Evolutionary conservation across 2,888 invertebrate genomes (phyloP).

Genomic region (Bedellia somnulentella): DNA sequence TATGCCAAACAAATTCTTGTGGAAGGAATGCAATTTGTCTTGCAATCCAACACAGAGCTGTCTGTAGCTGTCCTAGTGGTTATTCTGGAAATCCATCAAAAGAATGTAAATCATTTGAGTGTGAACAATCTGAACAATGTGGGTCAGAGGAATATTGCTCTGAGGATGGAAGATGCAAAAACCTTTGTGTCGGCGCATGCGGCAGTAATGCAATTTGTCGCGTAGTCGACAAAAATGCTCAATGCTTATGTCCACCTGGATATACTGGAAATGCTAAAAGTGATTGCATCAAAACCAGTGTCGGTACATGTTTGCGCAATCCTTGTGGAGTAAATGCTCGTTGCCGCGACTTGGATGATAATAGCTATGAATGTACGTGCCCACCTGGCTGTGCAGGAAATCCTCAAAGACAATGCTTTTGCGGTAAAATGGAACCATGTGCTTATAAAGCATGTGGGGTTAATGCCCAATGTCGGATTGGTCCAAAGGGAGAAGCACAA

Average conservation of each 20-base stretch:
- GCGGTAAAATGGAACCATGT: slow-evolving; percentile 77
- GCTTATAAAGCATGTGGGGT: slow-evolving; percentile 77
- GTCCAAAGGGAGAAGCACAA: slow-evolving; percentile 69
- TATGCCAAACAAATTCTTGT: slow-evolving; percentile 72
- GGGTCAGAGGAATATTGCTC: slow-evolving; percentile 76
- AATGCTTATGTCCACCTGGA: slow-evolving; percentile 81
- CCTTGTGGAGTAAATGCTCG: slow-evolving; percentile 84
- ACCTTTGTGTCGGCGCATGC: slow-evolving; percentile 80
- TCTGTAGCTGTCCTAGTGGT: slow-evolving; percentile 87
- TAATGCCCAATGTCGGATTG: slow-evolving; percentile 78
- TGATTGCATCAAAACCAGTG: slow-evolving; percentile 71
- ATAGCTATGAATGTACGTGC: slow-evolving; percentile 82
- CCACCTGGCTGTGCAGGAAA: slow-evolving; percentile 80
- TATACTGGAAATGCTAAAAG: slow-evolving; percentile 80
- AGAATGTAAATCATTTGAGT: slow-evolving; percentile 77
- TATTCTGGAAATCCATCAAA: slow-evolving; percentile 79
- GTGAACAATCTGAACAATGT: slow-evolving; percentile 75
- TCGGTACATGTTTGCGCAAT: slow-evolving; percentile 75
- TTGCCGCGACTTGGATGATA: slow-evolving; percentile 73
- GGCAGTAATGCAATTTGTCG: slow-evolving; percentile 85
- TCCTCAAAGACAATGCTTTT: slow-evolving; percentile 77
- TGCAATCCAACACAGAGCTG: slow-evolving; percentile 76
- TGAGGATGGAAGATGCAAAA: slow-evolving; percentile 69
- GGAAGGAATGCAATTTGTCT: slow-evolving; percentile 80
- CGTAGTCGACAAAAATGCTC: slow-evolving; percentile 72